Base-by-base conservation (phyloP, 2,888 invertebrate species). In the Periphyllus acericola region DNA sequence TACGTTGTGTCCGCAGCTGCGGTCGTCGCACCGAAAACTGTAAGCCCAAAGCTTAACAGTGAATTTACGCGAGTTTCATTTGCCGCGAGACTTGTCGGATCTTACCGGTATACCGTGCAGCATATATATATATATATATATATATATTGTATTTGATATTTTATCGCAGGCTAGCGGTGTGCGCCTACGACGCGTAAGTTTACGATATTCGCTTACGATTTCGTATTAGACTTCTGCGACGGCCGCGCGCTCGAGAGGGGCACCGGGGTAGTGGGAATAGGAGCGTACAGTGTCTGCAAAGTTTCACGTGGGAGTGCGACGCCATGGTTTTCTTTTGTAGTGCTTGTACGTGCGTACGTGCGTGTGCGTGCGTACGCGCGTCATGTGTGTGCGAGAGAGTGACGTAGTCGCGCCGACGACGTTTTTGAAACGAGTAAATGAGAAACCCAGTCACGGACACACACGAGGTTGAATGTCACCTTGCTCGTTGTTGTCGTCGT, bases 391-490 rank as follows among this genome's bases (percentile, higher is more conserved):
- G 36, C 8, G 34, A 32, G 74, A 32, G 78, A 66, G 46, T 78
- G 71, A 55, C 86, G 79, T 78, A 71, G 85, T 79, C 34, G 11
- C 68, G 82, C 36, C 81, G 81, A 66, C 85, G 86, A 29, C 71
- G 85, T 86, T 80, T 87, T 87, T 46, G 72, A 87, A 87, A 80
- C 81, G 81, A 87, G 74, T 74, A 81, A 87, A 87, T 87, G 87
- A 81, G 74, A 87, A 87, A 81, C 87, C 87, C 74, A 87, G 87
- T 87, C 87, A 87, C 87, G 87, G 87, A 87, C 87, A 87, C 87
- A 81, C 87, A 81, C 80, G 87, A 81, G 87, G 87, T 81, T 87
- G 87, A 87, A 87, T 81, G 87, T 87, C 87, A 87, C 87, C 87
- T 87, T 74, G 87, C 60, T 87, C 81, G 87, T 80, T 66, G 80